Percentiles rank a stretch among this genome's conserved stretches.
These are phyloP conservation scores for Piliocolobus tephrosceles DNA, from an alignment of 2,113 vertebrate species.

Conservation along the genomic window DNA sequence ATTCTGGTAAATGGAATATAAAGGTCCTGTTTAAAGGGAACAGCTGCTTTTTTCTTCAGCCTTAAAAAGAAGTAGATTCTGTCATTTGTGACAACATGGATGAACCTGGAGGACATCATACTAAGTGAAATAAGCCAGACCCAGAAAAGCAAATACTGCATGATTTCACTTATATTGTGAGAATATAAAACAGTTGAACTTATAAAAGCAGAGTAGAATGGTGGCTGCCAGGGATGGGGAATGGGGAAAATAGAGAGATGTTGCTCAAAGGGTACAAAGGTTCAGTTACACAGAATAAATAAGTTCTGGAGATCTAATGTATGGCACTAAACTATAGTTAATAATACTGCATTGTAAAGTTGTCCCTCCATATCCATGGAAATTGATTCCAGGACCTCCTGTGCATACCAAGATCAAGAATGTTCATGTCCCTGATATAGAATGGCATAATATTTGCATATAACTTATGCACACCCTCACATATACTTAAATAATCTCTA, in stretches of 20 bases:
- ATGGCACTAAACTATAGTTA: neutral
- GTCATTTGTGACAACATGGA: neutral
- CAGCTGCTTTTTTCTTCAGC: neutral
- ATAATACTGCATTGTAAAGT: neutral
- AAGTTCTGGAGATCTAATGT: neutral
- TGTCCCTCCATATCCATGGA: neutral
- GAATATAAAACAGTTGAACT: neutral
- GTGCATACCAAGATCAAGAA: neutral
- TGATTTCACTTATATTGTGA: neutral
- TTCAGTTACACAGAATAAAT: neutral
- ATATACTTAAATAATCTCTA: neutral
- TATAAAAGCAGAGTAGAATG: neutral
- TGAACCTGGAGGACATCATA: neutral
- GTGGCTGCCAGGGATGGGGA: too few relatives aligned
- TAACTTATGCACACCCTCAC: neutral
- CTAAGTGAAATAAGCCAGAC: neutral
- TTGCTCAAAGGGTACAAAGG: neutral
- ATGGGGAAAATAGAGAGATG: neutral
- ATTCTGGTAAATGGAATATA: neutral
- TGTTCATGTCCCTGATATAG: neutral
- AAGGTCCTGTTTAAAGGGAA: constrained; percentile 1
- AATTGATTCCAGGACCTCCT: neutral
- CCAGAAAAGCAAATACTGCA: neutral
- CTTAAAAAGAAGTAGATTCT: neutral
- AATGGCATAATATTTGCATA: neutral